Base-by-base conservation (phyloP, 2,888 invertebrate species). In the Chymomyza caudatula region DNA sequence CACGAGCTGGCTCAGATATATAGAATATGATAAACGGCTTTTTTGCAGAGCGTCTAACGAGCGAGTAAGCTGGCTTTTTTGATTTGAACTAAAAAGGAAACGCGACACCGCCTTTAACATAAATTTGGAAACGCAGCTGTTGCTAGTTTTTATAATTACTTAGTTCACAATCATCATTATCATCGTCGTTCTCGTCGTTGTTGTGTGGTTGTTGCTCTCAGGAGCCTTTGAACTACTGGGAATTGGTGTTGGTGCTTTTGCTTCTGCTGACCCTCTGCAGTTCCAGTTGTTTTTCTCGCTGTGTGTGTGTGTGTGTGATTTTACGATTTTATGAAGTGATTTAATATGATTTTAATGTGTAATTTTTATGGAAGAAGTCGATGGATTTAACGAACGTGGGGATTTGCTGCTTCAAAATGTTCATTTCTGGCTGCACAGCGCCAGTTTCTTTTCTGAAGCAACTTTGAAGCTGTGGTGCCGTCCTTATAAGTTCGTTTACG, bases 331-430 rank as follows among this genome's bases (percentile, higher is more conserved):
- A 43, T 66, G 60, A 54, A 53, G 15, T 70, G 60, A 13, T 49
- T 23, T 23, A n/a, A n/a, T n/a, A n/a, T n/a, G n/a, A n/a, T n/a
- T 56, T 76, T 63, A 69, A 70, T 76, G 64, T 59, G 69, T 84
- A 77, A 69, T 82, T 78, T 76, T 76, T 79, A 82, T 73, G 85
- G 85, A 81, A 81, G 85, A 73, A 77, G 73, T 81, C 71, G 79
- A 78, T 79, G 79, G 29, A 15, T 19, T 20, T 51, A 19, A 19
- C 19, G 19, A 3, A n/a, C n/a, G n/a, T 17, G 51, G 19, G 51
- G 11, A 5, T 17, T 43, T 71, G 52, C 17, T 73, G 65, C 59
- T 67, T 17, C 20, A 43, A 47, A 5, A 15, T n/a, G 29, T 15
- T 42, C 42, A 43, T 17, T 15, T 47, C 68, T 64, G 65, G 67